These are phyloP conservation scores for Dipodomys merriami DNA, from an alignment of 2,113 vertebrate genomes.

Conservation along the genomic window DNA sequence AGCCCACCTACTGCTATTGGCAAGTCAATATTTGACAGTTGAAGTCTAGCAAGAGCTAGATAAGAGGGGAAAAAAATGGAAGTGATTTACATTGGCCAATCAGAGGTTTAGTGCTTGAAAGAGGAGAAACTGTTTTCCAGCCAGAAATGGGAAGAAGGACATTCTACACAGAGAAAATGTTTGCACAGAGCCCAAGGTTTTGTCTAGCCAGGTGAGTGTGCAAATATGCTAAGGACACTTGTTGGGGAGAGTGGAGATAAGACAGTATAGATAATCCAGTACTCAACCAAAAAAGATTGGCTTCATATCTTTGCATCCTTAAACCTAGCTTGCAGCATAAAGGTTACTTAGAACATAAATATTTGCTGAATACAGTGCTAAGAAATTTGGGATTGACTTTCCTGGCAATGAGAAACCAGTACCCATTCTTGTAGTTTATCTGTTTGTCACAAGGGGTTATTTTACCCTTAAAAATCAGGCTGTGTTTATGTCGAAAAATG, in stretches of 20 bases:
- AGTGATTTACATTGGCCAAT: neutral
- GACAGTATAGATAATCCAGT: neutral
- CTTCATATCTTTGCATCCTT: neutral
- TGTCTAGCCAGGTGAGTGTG: neutral
- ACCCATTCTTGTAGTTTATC: neutral
- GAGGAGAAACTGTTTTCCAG: neutral
- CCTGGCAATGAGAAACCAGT: neutral
- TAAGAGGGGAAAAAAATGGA: neutral
- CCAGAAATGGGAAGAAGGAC: neutral
- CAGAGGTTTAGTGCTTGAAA: neutral
- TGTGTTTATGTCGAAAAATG: neutral
- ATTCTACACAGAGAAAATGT: neutral
- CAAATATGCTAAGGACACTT: neutral
- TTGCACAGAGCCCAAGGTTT: neutral
- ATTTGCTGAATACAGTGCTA: neutral
- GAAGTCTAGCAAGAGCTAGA: neutral
- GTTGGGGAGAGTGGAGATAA: neutral
- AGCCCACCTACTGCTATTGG: neutral
- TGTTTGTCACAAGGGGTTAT: neutral
- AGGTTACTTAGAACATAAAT: neutral
- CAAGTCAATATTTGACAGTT: neutral
- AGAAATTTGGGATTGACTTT: neutral
- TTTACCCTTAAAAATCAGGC: neutral
- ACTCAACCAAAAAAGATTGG: neutral
- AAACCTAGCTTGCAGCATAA: neutral